Evolutionary conservation across 2,113 vertebrate species (phyloP).

Genomic region (Planiliza haematocheilus): DNA sequence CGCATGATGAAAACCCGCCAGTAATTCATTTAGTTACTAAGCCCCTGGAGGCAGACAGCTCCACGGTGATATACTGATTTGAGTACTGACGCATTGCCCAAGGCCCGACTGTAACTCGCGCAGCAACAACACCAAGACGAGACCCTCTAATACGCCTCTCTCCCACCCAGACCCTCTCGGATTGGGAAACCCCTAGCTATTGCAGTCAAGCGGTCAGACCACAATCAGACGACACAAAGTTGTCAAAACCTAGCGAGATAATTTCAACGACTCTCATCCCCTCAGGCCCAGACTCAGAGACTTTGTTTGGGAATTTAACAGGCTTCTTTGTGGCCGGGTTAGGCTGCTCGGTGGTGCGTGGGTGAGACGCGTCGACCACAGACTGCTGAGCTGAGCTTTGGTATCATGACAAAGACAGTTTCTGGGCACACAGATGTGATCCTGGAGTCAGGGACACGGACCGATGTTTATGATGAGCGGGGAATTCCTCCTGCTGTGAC

Average conservation of each 20-base stretch:
- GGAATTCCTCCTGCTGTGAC: constrained; percentile 29
- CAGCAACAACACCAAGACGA: constrained; percentile 36
- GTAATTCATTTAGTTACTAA: constrained; percentile 38
- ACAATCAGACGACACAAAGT: constrained; percentile 9
- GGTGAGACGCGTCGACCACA: constrained; percentile 63
- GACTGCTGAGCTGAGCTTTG: constrained; percentile 49
- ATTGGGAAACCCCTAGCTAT: constrained; percentile 46
- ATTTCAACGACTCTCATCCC: constrained; percentile 33
- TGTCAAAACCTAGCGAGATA: constrained; percentile 32
- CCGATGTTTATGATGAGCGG: constrained; percentile 9
- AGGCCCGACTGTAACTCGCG: constrained; percentile 23
- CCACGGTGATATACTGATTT: constrained; percentile 38
- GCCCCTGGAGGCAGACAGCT: constrained; percentile 45
- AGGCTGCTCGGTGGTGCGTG: constrained; percentile 50
- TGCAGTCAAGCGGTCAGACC: constrained; percentile 49
- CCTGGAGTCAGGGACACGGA: constrained; percentile 9
- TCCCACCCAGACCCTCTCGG: constrained; percentile 56
- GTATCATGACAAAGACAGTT: constrained; percentile 41
- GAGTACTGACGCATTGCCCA: constrained; percentile 13
- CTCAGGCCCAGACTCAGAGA: constrained; percentile 58
- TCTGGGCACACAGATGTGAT: constrained; percentile 52
- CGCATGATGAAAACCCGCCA: constrained; percentile 58
- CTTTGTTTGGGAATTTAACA: constrained; percentile 58
- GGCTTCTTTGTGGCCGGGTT: constrained; percentile 37
- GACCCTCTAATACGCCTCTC: constrained; percentile 55